Conservation (phyloP, 2,797 vertebrate species). For the Sylvilagus floridanus region DNA sequence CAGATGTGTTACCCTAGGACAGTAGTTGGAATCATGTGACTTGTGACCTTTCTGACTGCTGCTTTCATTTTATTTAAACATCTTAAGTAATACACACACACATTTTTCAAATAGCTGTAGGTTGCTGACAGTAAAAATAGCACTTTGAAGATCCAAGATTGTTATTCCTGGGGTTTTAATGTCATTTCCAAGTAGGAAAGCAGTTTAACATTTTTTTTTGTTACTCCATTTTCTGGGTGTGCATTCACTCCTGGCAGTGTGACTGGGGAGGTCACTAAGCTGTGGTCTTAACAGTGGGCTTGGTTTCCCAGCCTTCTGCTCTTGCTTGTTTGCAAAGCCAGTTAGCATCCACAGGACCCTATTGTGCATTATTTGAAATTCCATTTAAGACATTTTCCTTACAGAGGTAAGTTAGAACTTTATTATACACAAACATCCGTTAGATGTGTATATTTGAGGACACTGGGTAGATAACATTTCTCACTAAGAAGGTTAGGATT, state of each 20-base stretch:
- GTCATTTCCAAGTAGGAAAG: not conserved
- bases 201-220: not conserved
- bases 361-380: slow-evolving; percentile 17
- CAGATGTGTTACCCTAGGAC: not conserved
- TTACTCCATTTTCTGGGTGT: not conserved
- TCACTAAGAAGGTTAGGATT: not conserved
- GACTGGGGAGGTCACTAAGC: not conserved
- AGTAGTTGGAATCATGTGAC: not conserved
- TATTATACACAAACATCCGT: not conserved
- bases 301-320: not conserved
- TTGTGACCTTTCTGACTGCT: not conserved
- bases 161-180: not conserved
- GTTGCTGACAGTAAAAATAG: not conserved
- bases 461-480: not conserved
- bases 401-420: slow-evolving; percentile 80
- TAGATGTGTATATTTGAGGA: not conserved
- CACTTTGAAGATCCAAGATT: not conserved
- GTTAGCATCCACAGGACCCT: not conserved
- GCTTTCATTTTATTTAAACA: not conserved
- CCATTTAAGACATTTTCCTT: slow-evolving; percentile 22
- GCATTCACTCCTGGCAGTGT: not conserved
- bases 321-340: not conserved
- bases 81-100: not conserved
- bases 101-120: not conserved
- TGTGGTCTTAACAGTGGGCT: not conserved